A percentile compares a stretch with the other conserved stretches of the same genome.
phyloP scores from a whole-genome alignment of 1,140 invertebrate species.

The Bombus turneri region DNA sequence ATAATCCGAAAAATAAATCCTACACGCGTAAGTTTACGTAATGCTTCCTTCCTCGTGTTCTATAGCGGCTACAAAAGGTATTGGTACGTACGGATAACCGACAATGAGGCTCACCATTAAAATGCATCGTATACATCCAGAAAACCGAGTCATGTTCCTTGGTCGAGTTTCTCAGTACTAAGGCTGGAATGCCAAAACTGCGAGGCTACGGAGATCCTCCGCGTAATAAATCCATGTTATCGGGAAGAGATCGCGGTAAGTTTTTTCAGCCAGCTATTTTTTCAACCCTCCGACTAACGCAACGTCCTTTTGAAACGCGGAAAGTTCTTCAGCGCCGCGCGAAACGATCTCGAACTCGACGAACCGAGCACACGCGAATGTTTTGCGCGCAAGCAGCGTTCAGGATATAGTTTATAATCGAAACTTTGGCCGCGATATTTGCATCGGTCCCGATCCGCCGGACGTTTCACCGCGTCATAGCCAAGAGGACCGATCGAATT shows the following conservation, averaged over 20 bases:
- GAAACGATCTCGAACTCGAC: not conserved
- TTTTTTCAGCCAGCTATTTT: not conserved
- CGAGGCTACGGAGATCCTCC: not conserved
- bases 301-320: constrained; percentile 8
- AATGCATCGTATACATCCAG: no score
- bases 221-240: constrained; percentile 35
- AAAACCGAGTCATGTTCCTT: not conserved
- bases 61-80: not conserved
- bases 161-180: not conserved
- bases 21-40: not conserved
- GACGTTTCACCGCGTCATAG: not conserved
- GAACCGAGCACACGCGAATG: not conserved
- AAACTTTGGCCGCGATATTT: constrained; percentile 10
- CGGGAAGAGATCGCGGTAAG: constrained; percentile 3
- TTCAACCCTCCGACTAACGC: not conserved
- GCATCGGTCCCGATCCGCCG: not conserved
- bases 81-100: not conserved
- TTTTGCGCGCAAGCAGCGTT: not conserved
- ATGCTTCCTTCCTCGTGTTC: not conserved
- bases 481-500: not conserved
- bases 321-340: not conserved
- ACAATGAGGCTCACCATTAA: not conserved
- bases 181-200: constrained; percentile 24
- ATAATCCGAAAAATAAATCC: constrained; percentile 10
- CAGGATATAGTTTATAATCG: not conserved